These are phyloP conservation scores for Acromyrmex heyeri DNA, from an alignment of 1,140 invertebrate species.

Conservation along the genomic window DNA sequence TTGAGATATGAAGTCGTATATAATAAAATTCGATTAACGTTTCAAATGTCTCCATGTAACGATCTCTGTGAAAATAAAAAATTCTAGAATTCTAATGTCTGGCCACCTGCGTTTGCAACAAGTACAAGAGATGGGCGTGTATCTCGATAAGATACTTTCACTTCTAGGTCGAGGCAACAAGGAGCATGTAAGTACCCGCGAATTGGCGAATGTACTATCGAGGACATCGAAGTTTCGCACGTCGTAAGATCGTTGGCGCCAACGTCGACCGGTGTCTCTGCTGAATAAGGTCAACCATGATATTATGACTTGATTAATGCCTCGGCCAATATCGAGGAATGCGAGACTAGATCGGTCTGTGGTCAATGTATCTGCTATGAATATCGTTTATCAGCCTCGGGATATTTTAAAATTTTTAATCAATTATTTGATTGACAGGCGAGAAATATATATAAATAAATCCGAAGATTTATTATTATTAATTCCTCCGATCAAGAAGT, in stretches of 20 bases:
- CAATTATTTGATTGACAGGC: not conserved
- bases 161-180: constrained; percentile 49
- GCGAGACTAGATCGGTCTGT: constrained; percentile 32
- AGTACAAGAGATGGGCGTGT: constrained; percentile 6
- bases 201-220: constrained; percentile 13
- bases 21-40: not conserved
- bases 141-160: constrained; percentile 44
- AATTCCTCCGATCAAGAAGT: too few species aligned
- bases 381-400: constrained; percentile 6
- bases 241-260: constrained; percentile 48
- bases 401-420: not conserved
- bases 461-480: too few species aligned
- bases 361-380: not conserved
- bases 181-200: constrained; percentile 15
- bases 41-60: not conserved
- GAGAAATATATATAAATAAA: not conserved
- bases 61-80: not conserved
- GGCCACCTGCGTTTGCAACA: constrained; percentile 36
- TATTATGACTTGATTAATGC: constrained; percentile 47
- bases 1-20: not conserved
- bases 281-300: constrained; percentile 49
- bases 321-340: constrained; percentile 29
- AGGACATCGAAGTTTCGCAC: constrained; percentile 54
- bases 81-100: constrained; percentile 5
- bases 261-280: constrained; percentile 24